Conservation (phyloP, 2,797 vertebrate species). For the Anguilla megastoma region DNA sequence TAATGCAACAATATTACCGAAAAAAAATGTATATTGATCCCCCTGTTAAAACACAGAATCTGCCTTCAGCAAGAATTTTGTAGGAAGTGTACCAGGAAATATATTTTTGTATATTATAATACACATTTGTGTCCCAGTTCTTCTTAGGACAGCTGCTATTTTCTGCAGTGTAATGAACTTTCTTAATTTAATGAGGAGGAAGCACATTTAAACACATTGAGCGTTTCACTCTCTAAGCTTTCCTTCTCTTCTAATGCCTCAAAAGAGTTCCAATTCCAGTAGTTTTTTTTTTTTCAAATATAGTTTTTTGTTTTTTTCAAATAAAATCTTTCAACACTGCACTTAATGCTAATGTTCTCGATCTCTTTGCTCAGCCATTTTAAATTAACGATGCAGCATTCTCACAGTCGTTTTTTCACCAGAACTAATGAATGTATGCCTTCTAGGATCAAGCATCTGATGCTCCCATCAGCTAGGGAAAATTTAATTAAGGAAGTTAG, state of each 20-base stretch:
- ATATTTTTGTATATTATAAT: not conserved
- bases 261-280: not conserved
- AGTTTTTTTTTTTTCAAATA: not conserved
- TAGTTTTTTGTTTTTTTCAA: no score
- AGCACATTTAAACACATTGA: not conserved
- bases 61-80: not conserved
- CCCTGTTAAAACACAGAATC: no score
- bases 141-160: not conserved
- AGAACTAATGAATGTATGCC: constrained; percentile 47
- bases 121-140: not conserved
- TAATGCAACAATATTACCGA: not conserved
- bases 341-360: not conserved
- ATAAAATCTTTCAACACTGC: not conserved
- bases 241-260: not conserved
- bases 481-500: not conserved
- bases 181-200: not conserved
- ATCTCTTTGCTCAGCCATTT: not conserved
- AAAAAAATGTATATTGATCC: not conserved
- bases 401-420: constrained; percentile 30
- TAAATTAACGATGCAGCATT: constrained; percentile 19
- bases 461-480: not conserved
- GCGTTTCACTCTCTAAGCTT: not conserved
- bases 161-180: not conserved
- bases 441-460: constrained; percentile 32
- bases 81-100: not conserved